Conservation (phyloP, 2,888 invertebrate species). For the Meiosimyza decipiens region DNA sequence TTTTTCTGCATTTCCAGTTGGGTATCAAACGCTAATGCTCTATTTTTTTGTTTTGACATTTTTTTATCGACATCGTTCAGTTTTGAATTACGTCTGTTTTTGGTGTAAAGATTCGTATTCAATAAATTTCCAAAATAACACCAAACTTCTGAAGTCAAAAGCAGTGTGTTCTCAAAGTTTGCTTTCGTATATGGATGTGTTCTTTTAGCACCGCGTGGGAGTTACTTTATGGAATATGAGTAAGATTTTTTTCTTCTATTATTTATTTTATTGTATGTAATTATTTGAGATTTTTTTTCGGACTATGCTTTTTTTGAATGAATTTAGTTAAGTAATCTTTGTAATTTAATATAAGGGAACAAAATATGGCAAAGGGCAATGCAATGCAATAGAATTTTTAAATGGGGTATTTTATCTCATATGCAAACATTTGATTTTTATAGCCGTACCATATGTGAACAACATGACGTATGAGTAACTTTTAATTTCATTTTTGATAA, state of each 20-base stretch:
- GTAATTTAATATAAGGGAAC: too few relatives aligned
- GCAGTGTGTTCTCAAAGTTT: not conserved
- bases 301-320: too few relatives aligned
- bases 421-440: too few relatives aligned
- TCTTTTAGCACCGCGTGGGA: not conserved
- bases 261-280: too few relatives aligned
- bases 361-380: too few relatives aligned
- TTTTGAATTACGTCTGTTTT: not conserved
- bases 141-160: not conserved
- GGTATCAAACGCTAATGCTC: too few relatives aligned
- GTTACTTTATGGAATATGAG: conserved; percentile 1
- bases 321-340: too few relatives aligned
- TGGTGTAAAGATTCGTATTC: not conserved
- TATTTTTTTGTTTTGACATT: not conserved
- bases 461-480: conserved; percentile 29
- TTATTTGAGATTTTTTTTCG: too few relatives aligned
- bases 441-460: not conserved
- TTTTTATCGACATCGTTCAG: not conserved
- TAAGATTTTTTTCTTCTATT: not conserved
- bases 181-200: too few relatives aligned
- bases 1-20: not conserved
- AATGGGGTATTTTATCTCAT: too few relatives aligned
- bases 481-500: not conserved
- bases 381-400: too few relatives aligned
- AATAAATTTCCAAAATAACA: not conserved